Base-by-base conservation (phyloP, 2,113 vertebrate genomes). In the Sebastes schlegelii region DNA sequence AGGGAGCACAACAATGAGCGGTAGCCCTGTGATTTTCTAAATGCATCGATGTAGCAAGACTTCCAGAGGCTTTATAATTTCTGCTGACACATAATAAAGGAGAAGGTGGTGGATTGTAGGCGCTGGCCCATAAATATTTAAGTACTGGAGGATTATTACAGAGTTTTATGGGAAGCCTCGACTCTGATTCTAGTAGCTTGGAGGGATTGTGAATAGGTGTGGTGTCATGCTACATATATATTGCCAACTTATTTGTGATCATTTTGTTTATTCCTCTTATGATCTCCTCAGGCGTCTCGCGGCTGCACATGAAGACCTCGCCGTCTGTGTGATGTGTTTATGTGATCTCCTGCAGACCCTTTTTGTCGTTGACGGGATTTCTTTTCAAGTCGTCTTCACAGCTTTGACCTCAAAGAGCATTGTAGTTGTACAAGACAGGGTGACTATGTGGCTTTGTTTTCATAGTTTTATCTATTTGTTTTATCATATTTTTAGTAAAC, bases 71-170 rank as follows among this genome's bases (percentile, higher is more conserved):
- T 83, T 86, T 86, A 90, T 91, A 43, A 77, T 85, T 92, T 91
- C 84, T 91, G 91, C 85, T 92, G 93, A 92, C 91, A 90, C 89
- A 92, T 90, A 87, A 90, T 91, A 93, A 86, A 86, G 55, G 72
- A 65, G 85, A 34, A 71, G 85, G 54, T 77, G 55, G 69, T 54
- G 78, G 68, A 75, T 79, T 88, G 82, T 75, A 73, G 78, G 82
- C 65, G 8, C 45, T 55, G 70, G 61, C 65, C 86, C 84, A 94
- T 94, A 90, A 92, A 95, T 93, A 91, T 93, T 94, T 92, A 92
- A 94, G 88, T 82, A 84, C 74, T 46, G 54, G 74, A 46, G 80
- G 74, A 89, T 90, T 93, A 93, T 93, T 92, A 91, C 80, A 73
- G 80, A 74, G 61, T 74, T 88, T 91, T 86, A 89, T 87, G 73